Evolutionary conservation across 1,140 invertebrate species (phyloP), one percentile per base, ranked within the genome.

Genomic region (Papilio helenus): DNA sequence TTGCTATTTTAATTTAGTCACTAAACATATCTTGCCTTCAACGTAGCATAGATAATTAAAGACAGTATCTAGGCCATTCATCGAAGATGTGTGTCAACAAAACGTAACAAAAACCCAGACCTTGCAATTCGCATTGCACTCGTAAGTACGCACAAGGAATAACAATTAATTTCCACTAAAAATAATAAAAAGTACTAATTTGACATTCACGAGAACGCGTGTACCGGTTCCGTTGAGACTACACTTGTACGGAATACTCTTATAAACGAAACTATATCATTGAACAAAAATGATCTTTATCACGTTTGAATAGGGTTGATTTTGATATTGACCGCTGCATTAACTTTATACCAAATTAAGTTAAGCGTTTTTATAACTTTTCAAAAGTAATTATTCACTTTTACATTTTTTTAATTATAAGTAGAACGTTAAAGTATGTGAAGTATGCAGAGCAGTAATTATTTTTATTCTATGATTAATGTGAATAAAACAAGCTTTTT

Each of bases 161-260:
- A 34, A 76, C 51, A 76, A 49, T 76, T 20, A 55, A 34, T 55
- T 76, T 76, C 20, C 23, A 55, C 46, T 29, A 76, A 76, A 51
- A 76, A 61, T 44, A 83, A 84, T 68, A 85, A 85, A 80, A 80
- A 14, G 10, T 46, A 84, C 68, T 87, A 85, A 86, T 84, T 83
- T 84, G 84, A 84, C 83, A 85, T 85, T 87, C 82, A 84, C 84
- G 82, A 82, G 79, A 84, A 81, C 80, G 80, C 80, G 26, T 83
- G 79, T 76, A 34, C 68, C 65, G 68, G 81, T 81, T 83, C 74
- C 81, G 85, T 81, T 72, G 81, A 79, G 84, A 81, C 82, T 78
- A 81, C 78, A 79, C 20, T 73, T n/a, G 46, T 65, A 4, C 14
- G 26, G 61, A 65, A 65, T 65, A 65, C 61, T 14, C 23, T 76